Evolutionary conservation across 2,888 invertebrate genomes (phyloP).

Genomic region (Matsumyia berberina): DNA sequence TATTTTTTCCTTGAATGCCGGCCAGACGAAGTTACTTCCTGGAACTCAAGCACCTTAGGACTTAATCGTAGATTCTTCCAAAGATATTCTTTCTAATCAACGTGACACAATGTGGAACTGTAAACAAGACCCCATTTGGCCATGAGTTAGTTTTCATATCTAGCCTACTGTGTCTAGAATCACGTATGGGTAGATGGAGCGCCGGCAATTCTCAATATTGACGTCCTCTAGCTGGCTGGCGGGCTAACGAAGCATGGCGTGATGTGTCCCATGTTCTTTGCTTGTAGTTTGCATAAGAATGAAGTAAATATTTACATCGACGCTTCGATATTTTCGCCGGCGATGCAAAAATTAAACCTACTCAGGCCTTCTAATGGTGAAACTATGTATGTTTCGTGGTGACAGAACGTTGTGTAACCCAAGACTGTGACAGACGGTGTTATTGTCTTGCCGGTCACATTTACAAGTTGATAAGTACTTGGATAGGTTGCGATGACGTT

Average conservation of each 20-base stretch:
- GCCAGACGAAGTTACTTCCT: conserved; percentile 28
- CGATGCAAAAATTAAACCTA: conserved; percentile 29
- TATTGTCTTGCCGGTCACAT: conserved; percentile 57
- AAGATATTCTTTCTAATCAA: conserved; percentile 8
- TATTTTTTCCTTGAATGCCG: conserved; percentile 12
- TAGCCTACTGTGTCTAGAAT: not conserved
- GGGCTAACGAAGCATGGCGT: conserved; percentile 50
- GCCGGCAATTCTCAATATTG: conserved; percentile 33
- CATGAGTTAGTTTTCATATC: conserved; percentile 54
- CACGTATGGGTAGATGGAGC: not conserved
- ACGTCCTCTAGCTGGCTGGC: conserved; percentile 6
- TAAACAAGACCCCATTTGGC: conserved; percentile 65
- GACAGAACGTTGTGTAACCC: conserved; percentile 25
- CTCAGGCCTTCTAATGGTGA: conserved; percentile 45
- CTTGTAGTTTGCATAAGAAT: conserved; percentile 47
- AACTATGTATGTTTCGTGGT: conserved; percentile 10
- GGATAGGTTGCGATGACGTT: conserved; percentile 34
- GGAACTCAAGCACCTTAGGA: conserved; percentile 6
- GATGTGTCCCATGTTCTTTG: conserved; percentile 32
- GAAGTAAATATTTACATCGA: conserved; percentile 66
- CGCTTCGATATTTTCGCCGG: conserved; percentile 44
- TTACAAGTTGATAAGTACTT: conserved; percentile 54
- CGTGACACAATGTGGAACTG: conserved; percentile 43
- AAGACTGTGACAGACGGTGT: conserved; percentile 5
- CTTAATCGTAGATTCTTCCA: conserved; percentile 13